phyloP scores from a whole-genome alignment of 2,797 vertebrate genomes.

The Helarctos malayanus region DNA sequence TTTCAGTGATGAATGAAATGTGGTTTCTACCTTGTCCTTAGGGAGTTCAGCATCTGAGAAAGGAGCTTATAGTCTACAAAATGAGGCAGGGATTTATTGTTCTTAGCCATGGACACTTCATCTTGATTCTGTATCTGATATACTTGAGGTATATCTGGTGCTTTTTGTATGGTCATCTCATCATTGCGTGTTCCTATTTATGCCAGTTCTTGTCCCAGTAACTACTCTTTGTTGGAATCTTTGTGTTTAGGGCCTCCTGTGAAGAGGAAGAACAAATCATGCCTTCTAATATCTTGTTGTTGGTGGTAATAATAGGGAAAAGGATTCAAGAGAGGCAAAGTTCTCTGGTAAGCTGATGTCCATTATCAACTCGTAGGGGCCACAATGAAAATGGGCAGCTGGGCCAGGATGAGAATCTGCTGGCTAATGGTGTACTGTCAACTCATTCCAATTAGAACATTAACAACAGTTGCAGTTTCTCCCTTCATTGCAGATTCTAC shows the following conservation, averaged over 20 bases:
- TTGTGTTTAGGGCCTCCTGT: neutral
- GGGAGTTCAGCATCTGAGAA: neutral
- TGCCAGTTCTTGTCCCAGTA: neutral
- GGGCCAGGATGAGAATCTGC: neutral
- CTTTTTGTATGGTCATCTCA: neutral
- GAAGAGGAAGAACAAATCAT: constrained; percentile 30
- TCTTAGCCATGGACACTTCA: neutral
- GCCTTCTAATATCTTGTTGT: neutral
- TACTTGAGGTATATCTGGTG: neutral
- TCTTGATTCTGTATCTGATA: neutral
- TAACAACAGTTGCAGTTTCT: neutral
- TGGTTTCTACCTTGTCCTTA: neutral
- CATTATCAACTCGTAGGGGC: neutral
- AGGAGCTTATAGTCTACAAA: neutral
- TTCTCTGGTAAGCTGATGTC: neutral
- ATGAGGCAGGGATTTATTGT: neutral
- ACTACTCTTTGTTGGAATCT: neutral
- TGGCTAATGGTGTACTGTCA: neutral
- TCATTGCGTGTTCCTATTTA: neutral
- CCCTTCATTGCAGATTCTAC: neutral
- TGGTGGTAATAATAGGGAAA: neutral
- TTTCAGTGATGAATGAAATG: neutral
- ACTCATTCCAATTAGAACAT: constrained; percentile 18
- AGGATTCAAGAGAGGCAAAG: neutral
- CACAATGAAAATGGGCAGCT: neutral